Evolutionary conservation across 2,113 vertebrate species (phyloP), one percentile per base, ranked within the genome.

Genomic region (Nothoprocta perdicaria): DNA sequence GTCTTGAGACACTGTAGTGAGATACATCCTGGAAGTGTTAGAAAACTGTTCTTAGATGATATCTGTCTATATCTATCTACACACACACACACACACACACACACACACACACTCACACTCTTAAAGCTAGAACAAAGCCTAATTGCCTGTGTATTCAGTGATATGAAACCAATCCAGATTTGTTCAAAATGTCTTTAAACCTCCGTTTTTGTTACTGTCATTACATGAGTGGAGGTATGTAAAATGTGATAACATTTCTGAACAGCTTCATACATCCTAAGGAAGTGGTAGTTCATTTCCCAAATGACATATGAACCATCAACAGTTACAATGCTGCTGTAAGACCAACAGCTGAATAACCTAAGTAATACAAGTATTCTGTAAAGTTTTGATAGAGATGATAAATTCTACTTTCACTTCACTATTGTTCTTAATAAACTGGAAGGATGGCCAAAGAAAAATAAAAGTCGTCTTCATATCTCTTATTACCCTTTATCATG

Each of bases 211-310:
- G 0, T 76, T 48, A 12, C 14, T 66, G 26, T 24, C 0, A 0
- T n/a, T 29, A 43, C 73, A 73, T 3, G 2, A 14, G 22, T 22
- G 12, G 3, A 4, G 3, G 4, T 23, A 29, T 3, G 2, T 4
- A 29, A 57, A 52, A 48, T 9, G 7, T 3, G 7, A 13, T 5
- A 4, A 11, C 10, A n/a, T 48, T 84, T 82, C n/a, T 2, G 1
- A 87, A 84, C 21, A 65, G 29, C 61, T 33, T 13, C 71, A 50
- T 18, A 10, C 29, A 11, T 0, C 50, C 12, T 40, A 40, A 65
- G 33, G 2, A 35, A 74, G 57, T 1, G 9, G 31, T 10, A 6
- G 4, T 9, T 66, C 5, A 12, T 71, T 18, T 61, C 40, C 31
- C 41, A n/a, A 38, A 3, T 12, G 19, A 60, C n/a, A 57, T 61